Conservation (phyloP, 2,113 vertebrate genomes). For the Pelvicachromis taeniatus region DNA sequence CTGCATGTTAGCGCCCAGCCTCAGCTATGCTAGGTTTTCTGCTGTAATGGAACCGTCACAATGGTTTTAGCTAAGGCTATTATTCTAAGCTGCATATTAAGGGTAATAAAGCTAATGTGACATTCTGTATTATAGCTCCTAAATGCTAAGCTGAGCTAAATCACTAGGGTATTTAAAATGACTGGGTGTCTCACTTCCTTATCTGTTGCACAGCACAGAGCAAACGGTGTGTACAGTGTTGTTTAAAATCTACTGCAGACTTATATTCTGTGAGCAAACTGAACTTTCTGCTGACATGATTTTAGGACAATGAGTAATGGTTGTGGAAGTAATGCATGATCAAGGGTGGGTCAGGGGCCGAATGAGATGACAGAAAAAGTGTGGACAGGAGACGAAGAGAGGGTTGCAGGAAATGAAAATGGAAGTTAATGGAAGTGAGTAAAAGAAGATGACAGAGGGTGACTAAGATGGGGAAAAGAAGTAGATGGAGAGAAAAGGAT, state of each 20-base stretch:
- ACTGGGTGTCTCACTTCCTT: constrained; percentile 23
- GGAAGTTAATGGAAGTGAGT: background rate
- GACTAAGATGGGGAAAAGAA: background rate
- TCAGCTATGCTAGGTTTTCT: constrained; percentile 29
- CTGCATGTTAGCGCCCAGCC: constrained; percentile 37
- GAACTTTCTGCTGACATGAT: background rate
- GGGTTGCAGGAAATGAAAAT: constrained; percentile 18
- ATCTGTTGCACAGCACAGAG: constrained; percentile 12
- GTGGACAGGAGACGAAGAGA: background rate
- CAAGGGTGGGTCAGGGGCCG: background rate
- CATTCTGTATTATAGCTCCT: constrained; percentile 56
- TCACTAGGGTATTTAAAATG: constrained; percentile 52
- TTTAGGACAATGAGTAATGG: background rate
- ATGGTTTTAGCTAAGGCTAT: constrained; percentile 63
- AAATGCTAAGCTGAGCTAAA: constrained; percentile 60
- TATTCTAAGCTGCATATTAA: constrained; percentile 64
- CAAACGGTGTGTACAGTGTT: background rate
- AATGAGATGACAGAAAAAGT: background rate
- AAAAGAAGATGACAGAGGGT: constrained; percentile 15
- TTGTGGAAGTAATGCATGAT: background rate
- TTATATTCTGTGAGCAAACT: background rate
- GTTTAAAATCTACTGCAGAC: background rate
- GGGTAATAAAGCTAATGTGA: constrained; percentile 66
- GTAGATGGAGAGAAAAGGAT: background rate
- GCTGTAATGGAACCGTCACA: constrained; percentile 55